Percentiles rank a stretch among this genome's conserved stretches.
Evolutionary conservation across 2,113 vertebrate genomes (phyloP).

Genomic region (Meles meles): DNA sequence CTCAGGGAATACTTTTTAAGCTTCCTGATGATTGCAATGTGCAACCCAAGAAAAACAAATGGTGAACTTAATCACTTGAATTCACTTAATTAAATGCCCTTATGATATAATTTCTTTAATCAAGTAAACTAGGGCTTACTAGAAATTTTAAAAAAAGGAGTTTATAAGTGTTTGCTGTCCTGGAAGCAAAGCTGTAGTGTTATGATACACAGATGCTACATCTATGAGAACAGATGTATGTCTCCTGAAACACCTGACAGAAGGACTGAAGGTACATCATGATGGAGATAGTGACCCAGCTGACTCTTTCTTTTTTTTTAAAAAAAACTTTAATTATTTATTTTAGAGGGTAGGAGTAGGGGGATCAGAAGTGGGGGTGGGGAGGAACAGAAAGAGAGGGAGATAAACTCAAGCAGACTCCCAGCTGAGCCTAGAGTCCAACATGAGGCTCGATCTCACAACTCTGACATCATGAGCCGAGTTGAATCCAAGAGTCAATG

Average conservation of each 20-base stretch:
- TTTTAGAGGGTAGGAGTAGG: not conserved
- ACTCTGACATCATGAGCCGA: not conserved
- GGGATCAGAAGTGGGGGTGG: not conserved
- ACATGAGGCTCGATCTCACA: not conserved
- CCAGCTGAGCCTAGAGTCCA: not conserved
- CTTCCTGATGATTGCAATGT: not conserved
- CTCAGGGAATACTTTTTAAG: not conserved
- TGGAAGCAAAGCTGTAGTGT: not conserved
- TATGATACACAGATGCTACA: not conserved
- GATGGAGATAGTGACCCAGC: not conserved
- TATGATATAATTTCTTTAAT: not conserved
- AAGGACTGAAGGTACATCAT: not conserved
- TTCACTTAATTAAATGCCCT: not conserved
- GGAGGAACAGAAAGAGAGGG: not conserved
- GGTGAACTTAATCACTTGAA: not conserved
- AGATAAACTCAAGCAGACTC: not conserved
- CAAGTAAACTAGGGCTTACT: not conserved
- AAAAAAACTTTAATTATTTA: not conserved
- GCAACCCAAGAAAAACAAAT: not conserved
- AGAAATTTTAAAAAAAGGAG: not conserved
- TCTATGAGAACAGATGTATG: not conserved
- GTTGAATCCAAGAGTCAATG: not conserved
- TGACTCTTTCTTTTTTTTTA: not conserved
- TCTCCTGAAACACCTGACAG: not conserved
- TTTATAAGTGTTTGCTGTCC: not conserved